These are phyloP conservation scores for Sparus aurata DNA, from an alignment of 2,797 vertebrate species.

Conservation along the genomic window DNA sequence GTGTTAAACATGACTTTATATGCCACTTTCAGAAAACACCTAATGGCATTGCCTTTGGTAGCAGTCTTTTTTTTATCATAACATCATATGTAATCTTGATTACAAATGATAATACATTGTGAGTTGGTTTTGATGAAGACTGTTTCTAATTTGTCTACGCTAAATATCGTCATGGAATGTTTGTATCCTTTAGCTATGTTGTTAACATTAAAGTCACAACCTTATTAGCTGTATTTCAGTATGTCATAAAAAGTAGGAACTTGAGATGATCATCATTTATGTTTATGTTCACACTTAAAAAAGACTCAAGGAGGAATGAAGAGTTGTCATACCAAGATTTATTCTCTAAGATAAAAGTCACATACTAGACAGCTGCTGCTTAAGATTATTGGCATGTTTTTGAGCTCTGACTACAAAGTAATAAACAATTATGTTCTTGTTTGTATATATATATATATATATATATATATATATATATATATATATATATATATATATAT, in stretches of 20 bases:
- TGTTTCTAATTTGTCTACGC: not conserved
- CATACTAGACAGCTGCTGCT: not conserved
- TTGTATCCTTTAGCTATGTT: not conserved
- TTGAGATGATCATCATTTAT: not conserved
- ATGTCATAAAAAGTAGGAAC: not conserved
- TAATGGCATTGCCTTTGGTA: not conserved
- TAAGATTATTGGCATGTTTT: not conserved
- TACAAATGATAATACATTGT: not conserved
- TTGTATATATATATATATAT: no score
- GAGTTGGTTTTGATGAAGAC: not conserved
- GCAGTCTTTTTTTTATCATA: not conserved
- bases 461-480: no score
- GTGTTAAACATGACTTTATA: not conserved
- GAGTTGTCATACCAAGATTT: not conserved
- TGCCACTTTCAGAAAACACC: not conserved
- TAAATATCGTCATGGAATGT: not conserved
- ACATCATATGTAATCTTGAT: not conserved
- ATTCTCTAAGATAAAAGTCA: not conserved
- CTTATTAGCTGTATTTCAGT: not conserved
- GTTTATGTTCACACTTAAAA: not conserved
- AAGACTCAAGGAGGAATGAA: not conserved
- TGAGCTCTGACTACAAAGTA: constrained; percentile 5
- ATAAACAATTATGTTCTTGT: constrained; percentile 8
- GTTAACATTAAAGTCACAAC: not conserved
- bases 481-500: no score